Evolutionary conservation across 1,140 invertebrate genomes (phyloP), one percentile per base, ranked within the genome.

Genomic region (Brachionus angularis): DNA sequence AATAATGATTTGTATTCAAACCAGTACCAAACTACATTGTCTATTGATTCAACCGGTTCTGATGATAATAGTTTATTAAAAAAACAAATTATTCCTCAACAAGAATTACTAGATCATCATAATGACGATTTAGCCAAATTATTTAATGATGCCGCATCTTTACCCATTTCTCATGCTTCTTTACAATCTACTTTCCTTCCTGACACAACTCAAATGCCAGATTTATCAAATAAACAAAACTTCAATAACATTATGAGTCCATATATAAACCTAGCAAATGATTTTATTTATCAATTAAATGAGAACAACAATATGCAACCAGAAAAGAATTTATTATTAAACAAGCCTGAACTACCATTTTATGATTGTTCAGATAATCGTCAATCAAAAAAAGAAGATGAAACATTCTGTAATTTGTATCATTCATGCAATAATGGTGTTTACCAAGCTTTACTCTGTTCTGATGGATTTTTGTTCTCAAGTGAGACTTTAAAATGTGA

Each of bases 321-420:
- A 36, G 27, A 8, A 7, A 58, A 58, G 53, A 58, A 23, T 21
- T 36, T 33, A n/a, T n/a, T n/a, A n/a, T n/a, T n/a, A n/a, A n/a
- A n/a, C n/a, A n/a, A n/a, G n/a, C n/a, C n/a, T n/a, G n/a, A n/a
- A n/a, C n/a, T n/a, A n/a, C 2, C 53, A 3, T 36, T 29, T 39
- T 39, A n/a, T 47, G 62, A 46, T 36, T 67, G 62, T 33, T 21
- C 25, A 23, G 47, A 33, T 27, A 50, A 34, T 31, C 62, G 8
- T 23, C 25, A 67, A 31, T 29, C 5, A 18, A 67, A 67, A 21
- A 21, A 34, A 34, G 8, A 27, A 16, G 67, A 70, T 47, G 23
- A 25, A 18, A 39, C 34, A 7, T 70, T 39, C 18, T 70, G 67
- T n/a, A 70, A 70, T 47, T 29, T 70, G 47, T 70, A 52, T 47